A percentile compares a stretch with the other conserved stretches of the same genome.
Evolutionary conservation across 2,888 invertebrate species (phyloP).

Genomic region (Frankliniella intonsa): DNA sequence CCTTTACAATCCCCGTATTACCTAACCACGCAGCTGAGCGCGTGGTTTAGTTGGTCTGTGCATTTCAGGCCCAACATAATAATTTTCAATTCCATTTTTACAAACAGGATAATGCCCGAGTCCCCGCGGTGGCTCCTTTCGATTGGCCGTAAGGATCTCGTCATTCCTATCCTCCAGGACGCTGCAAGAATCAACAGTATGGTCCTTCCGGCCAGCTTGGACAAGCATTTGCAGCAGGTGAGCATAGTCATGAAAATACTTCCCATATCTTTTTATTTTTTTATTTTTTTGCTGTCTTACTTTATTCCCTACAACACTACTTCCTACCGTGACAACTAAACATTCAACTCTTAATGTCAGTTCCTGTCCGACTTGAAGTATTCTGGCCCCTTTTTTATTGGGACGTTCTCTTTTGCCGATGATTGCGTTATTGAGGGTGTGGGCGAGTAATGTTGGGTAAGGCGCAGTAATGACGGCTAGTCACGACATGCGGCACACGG

Average conservation of each 20-base stretch:
- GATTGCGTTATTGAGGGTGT: too few species aligned
- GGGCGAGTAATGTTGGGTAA: too few species aligned
- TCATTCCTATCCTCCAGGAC: constrained; percentile 59
- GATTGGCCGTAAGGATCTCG: constrained; percentile 66
- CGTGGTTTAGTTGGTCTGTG: too few species aligned
- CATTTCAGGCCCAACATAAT: too few species aligned
- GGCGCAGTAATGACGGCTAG: too few species aligned
- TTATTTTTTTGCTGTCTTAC: too few species aligned
- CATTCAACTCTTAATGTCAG: background rate
- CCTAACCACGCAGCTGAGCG: too few species aligned
- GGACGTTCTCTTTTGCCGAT: too few species aligned
- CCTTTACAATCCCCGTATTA: background rate
- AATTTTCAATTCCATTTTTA: too few species aligned
- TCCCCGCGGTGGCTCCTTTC: constrained; percentile 73
- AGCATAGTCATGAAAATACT: constrained; percentile 29
- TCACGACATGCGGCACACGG: too few species aligned
- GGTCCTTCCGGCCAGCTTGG: constrained; percentile 61
- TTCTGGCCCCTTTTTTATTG: background rate
- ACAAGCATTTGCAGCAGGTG: constrained; percentile 60
- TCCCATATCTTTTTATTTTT: constrained; percentile 20
- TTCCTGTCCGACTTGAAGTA: background rate
- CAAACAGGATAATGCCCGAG: constrained; percentile 65
- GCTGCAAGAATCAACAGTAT: constrained; percentile 63
- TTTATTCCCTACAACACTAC: too few species aligned
- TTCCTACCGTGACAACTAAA: background rate